phyloP scores from a whole-genome alignment of 2,797 vertebrate species.

The Chromobotia macracanthus region DNA sequence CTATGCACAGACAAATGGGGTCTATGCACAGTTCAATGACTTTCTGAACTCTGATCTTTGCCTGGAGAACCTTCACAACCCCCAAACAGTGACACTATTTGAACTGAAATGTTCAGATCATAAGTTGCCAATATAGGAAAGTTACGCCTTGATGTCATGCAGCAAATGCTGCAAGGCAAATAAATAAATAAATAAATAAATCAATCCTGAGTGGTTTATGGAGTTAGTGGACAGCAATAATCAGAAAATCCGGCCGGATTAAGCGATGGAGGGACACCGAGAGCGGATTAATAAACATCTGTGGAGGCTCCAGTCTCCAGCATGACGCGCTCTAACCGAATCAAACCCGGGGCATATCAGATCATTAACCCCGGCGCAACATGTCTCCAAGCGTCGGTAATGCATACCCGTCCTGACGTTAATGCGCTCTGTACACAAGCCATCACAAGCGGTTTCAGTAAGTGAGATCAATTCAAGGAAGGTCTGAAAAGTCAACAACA shows the following conservation, averaged over 20 bases:
- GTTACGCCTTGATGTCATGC: constrained; percentile 1
- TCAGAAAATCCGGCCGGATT: constrained; percentile 72
- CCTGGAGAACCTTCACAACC: background rate
- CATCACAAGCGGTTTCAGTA: constrained; percentile 35
- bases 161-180: constrained; percentile 13
- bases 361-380: constrained; percentile 44
- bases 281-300: constrained; percentile 77
- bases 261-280: constrained; percentile 63
- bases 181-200: constrained; percentile 8
- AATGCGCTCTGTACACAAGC: constrained; percentile 36
- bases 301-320: constrained; percentile 58
- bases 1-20: constrained; percentile 30
- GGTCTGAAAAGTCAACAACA: constrained; percentile 29
- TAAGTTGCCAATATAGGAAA: background rate
- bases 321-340: constrained; percentile 64
- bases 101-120: background rate
- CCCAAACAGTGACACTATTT: background rate
- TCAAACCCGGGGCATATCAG: constrained; percentile 45
- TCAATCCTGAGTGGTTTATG: constrained; percentile 48
- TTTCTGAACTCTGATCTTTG: constrained; percentile 16
- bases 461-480: constrained; percentile 32
- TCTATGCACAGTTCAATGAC: constrained; percentile 20
- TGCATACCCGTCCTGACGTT: constrained; percentile 41
- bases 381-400: constrained; percentile 48
- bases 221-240: constrained; percentile 65